Conservation (phyloP, 2,888 invertebrate species). For the Thalpophila matura region DNA sequence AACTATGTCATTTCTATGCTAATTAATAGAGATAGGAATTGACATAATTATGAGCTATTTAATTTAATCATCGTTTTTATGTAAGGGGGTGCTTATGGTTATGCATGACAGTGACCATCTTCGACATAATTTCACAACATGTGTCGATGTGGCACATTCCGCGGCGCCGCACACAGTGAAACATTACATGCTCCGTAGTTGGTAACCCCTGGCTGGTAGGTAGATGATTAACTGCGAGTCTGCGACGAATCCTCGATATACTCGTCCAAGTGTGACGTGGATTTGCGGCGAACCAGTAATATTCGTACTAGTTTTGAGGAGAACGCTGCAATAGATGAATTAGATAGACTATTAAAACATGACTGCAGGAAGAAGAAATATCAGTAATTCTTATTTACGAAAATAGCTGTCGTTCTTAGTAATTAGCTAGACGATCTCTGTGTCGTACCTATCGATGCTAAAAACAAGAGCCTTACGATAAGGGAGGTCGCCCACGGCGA, state of each 20-base stretch:
- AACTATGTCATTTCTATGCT: no score
- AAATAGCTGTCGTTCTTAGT: neutral
- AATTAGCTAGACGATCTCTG: no score
- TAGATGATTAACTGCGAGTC: neutral
- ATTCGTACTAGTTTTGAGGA: neutral
- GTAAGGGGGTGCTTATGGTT: no score
- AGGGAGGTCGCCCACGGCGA: no score
- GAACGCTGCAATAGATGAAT: no score
- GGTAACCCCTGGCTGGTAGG: neutral
- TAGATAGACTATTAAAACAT: neutral
- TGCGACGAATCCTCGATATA: conserved; percentile 3
- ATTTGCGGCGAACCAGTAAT: conserved; percentile 3
- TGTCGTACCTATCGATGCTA: no score
- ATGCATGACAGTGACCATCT: no score
- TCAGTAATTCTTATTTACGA: neutral
- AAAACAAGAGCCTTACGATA: no score
- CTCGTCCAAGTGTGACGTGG: neutral
- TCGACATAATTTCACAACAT: neutral
- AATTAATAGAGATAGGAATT: no score
- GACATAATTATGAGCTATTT: no score
- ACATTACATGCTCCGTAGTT: neutral
- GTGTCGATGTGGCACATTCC: conserved; percentile 10
- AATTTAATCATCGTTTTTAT: no score
- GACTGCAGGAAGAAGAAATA: neutral
- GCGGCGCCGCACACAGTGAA: neutral